Evolutionary conservation across 2,888 invertebrate genomes (phyloP).

Genomic region (Diloba caeruleocephala): DNA sequence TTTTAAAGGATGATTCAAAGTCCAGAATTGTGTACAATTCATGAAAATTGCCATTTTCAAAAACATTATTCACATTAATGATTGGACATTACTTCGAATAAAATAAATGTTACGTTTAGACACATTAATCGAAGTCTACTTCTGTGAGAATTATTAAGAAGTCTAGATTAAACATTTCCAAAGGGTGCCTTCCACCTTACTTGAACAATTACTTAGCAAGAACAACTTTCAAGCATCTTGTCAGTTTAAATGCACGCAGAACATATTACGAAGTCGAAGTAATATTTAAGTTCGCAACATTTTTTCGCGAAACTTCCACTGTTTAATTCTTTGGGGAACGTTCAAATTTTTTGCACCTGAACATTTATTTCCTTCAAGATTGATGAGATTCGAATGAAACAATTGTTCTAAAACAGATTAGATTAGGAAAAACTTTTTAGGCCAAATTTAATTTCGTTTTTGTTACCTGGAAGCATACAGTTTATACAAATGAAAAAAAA

Average conservation of each 20-base stretch:
- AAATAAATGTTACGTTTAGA: no score
- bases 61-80: no score
- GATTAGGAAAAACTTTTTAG: conserved; percentile 21
- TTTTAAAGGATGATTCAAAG: no score
- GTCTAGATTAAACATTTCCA: neutral
- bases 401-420: conserved; percentile 39
- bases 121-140: neutral
- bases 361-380: conserved; percentile 39
- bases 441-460: conserved; percentile 17
- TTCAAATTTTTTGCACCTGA: conserved; percentile 57
- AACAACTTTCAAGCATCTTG: neutral
- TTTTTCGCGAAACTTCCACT: conserved; percentile 41
- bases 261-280: conserved; percentile 45
- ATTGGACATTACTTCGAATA: no score
- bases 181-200: neutral
- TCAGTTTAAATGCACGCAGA: conserved; percentile 14
- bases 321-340: conserved; percentile 51
- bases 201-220: conserved; percentile 1
- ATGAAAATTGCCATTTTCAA: conserved; percentile 12
- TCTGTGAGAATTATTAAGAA: neutral
- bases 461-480: neutral
- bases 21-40: conserved; percentile 21
- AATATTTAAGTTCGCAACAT: conserved; percentile 54
- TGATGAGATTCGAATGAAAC: conserved; percentile 46
- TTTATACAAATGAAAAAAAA: neutral